These are phyloP conservation scores for Tetrax tetrax DNA, from an alignment of 2,113 vertebrate genomes.

Conservation along the genomic window DNA sequence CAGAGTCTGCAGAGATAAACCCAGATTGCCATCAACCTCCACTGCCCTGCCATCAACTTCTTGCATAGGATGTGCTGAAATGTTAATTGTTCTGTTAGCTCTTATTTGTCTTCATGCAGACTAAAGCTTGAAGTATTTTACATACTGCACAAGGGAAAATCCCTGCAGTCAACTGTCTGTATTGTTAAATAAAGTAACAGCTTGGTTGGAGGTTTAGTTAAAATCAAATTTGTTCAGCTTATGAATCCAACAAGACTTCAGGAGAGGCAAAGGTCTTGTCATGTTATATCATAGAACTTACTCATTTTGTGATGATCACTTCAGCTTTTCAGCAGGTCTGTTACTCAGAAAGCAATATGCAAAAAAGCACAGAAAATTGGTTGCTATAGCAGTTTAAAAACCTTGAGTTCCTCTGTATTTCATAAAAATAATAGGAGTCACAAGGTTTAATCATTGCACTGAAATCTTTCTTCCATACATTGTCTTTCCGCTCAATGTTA, in stretches of 20 bases:
- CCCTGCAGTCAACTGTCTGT: conserved; percentile 5
- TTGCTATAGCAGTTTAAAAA: conserved; percentile 12
- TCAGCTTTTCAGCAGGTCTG: conserved; percentile 25
- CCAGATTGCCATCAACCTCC: neutral
- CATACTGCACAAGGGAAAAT: neutral
- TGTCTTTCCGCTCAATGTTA: neutral
- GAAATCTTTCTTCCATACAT: neutral
- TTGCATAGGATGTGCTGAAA: neutral
- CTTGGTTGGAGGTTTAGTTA: conserved; percentile 25
- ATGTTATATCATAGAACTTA: neutral
- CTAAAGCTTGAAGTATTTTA: conserved; percentile 12
- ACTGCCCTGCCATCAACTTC: neutral
- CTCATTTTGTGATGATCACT: neutral
- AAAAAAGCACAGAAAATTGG: conserved; percentile 5
- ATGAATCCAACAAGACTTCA: conserved; percentile 39
- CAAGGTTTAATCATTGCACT: neutral
- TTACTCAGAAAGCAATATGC: conserved; percentile 19
- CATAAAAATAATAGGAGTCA: neutral
- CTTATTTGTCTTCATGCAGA: neutral
- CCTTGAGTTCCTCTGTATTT: conserved; percentile 45
- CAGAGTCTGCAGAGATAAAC: neutral
- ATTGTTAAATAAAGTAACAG: conserved; percentile 29
- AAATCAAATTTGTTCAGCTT: conserved; percentile 23
- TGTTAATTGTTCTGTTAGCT: conserved; percentile 44
- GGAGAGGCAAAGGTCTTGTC: conserved; percentile 14